Evolutionary conservation across 2,797 vertebrate genomes (phyloP).

Genomic region (Tenualosa ilisha): DNA sequence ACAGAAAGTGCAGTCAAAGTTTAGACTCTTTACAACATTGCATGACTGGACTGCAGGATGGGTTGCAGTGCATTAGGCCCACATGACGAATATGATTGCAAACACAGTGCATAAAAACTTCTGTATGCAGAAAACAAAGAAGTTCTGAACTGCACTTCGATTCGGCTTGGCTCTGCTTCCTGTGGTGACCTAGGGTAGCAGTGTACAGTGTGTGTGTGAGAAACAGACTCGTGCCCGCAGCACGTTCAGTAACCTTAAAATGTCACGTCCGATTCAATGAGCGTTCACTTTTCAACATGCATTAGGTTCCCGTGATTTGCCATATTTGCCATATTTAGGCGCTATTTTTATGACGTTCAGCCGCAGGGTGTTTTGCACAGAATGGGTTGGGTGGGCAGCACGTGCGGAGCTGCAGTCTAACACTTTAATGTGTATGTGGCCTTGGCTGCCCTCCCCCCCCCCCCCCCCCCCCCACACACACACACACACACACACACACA

Average conservation of each 20-base stretch:
- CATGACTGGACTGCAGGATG: not conserved
- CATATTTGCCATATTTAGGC: slow-evolving; percentile 58
- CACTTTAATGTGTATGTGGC: not conserved
- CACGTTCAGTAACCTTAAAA: slow-evolving; percentile 63
- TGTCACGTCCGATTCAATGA: slow-evolving; percentile 64
- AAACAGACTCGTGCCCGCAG: slow-evolving; percentile 38
- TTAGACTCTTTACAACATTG: not conserved
- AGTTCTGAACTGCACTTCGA: not conserved
- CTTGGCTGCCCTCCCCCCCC: not conserved
- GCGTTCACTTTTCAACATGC: slow-evolving; percentile 50
- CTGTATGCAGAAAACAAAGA: not conserved
- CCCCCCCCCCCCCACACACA: no score
- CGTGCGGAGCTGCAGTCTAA: not conserved
- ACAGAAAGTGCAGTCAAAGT: not conserved
- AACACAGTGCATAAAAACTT: not conserved
- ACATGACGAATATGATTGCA: not conserved
- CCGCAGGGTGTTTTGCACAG: not conserved
- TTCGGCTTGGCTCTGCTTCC: no score
- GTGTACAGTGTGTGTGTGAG: not conserved
- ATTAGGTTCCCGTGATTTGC: slow-evolving; percentile 49
- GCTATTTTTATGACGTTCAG: slow-evolving; percentile 61
- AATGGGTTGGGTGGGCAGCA: not conserved
- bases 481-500: not conserved
- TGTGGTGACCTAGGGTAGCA: not conserved
- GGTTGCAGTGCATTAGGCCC: not conserved